Evolutionary conservation across 2,797 vertebrate species (phyloP).

Genomic region (Setipinna tenuifilis): DNA sequence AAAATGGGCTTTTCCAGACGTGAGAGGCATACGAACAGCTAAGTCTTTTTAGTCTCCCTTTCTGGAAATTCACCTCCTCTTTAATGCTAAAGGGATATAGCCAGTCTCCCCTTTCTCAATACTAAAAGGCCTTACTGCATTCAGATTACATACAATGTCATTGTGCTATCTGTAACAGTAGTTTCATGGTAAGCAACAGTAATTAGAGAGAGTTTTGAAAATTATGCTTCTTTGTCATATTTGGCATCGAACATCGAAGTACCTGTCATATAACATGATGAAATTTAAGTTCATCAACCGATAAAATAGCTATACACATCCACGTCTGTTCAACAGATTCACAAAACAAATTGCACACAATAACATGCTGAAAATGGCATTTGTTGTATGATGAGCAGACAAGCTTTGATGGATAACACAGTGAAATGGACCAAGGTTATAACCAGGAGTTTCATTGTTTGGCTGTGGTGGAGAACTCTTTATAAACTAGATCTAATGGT

Average conservation of each 20-base stretch:
- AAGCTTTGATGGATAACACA: neutral
- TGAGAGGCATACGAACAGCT: constrained; percentile 40
- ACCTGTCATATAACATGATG: too few relatives aligned
- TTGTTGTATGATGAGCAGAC: neutral
- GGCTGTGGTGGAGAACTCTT: neutral
- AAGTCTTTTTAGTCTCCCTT: constrained; percentile 30
- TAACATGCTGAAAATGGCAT: neutral
- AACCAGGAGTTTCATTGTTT: neutral
- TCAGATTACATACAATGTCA: too few relatives aligned
- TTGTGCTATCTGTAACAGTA: too few relatives aligned
- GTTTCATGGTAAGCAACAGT: too few relatives aligned
- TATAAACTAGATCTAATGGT: neutral
- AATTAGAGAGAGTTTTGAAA: too few relatives aligned
- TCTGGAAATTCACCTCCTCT: constrained; percentile 33
- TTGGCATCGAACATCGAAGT: too few relatives aligned
- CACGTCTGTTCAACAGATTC: too few relatives aligned
- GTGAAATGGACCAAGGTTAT: neutral
- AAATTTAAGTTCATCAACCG: neutral
- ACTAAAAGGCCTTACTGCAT: too few relatives aligned
- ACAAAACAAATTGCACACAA: neutral
- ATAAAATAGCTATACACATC: neutral
- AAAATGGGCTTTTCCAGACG: constrained; percentile 31
- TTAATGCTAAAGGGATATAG: constrained; percentile 11
- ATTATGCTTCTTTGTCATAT: too few relatives aligned
- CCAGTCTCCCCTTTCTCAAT: neutral